Percentiles rank a stretch among this genome's conserved stretches.
phyloP scores from a whole-genome alignment of 2,797 vertebrate species.

The Enteromius anoplus region DNA sequence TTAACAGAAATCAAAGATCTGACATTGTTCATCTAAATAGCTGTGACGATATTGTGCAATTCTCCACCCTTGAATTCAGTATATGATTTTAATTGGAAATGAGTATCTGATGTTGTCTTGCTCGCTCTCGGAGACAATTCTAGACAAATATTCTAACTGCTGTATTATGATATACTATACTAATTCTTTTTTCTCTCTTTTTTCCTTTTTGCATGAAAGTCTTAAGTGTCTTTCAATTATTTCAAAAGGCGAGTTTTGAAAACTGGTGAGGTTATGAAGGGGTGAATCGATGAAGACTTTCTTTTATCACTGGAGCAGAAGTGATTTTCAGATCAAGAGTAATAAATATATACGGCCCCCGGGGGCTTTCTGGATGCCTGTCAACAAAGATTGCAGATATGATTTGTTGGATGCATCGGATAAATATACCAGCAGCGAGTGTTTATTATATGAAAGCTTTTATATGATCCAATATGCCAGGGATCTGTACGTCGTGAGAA shows the following conservation, averaged over 20 bases:
- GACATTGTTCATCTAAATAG: constrained; percentile 17
- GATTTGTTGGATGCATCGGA: background rate
- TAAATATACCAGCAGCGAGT: constrained; percentile 26
- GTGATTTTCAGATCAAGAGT: constrained; percentile 10
- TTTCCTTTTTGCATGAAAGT: constrained; percentile 52
- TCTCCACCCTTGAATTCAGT: constrained; percentile 36
- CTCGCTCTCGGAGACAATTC: constrained; percentile 17
- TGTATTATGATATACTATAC: constrained; percentile 43
- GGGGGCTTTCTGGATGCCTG: constrained; percentile 5
- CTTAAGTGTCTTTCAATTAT: constrained; percentile 45
- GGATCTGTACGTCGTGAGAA: constrained; percentile 6
- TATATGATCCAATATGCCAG: constrained; percentile 16
- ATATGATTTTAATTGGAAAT: constrained; percentile 19
- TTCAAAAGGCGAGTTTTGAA: constrained; percentile 38
- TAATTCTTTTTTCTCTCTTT: constrained; percentile 1
- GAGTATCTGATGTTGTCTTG: constrained; percentile 27
- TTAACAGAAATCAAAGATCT: constrained; percentile 11
- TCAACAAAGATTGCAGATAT: background rate
- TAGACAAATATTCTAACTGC: constrained; percentile 56
- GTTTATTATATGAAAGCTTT: constrained; percentile 34
- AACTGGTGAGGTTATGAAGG: background rate
- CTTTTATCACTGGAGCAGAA: constrained; percentile 19
- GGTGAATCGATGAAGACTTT: constrained; percentile 6
- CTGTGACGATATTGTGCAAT: constrained; percentile 49
- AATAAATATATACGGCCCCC: too few relatives aligned